Base-by-base conservation (phyloP, 2,113 vertebrate species). In the Odocoileus virginianus region DNA sequence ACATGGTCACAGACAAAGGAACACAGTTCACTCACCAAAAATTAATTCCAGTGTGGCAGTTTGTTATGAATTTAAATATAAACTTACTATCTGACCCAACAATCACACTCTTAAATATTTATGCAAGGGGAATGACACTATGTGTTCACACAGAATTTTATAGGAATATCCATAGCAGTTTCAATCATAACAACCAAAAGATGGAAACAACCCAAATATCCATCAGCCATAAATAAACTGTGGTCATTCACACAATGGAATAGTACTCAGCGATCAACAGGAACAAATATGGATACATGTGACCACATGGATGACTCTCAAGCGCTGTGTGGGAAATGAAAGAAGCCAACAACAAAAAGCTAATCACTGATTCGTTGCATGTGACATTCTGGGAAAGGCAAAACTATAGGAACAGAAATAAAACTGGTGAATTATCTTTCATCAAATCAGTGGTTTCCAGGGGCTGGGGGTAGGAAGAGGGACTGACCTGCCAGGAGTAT, bases 201-300 rank as follows among this genome's bases (percentile, higher is more conserved):
- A 40, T 43, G 87, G 40, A 83, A 91, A 64, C 15, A 52, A 13
- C 16, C 47, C 12, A 19, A 17, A 19, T 0, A 5, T 25, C 71
- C 27, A 14, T 79, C 57, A 40, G 8, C 30, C 27, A 16, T 52
- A 27, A 27, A 45, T 23, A 87, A 30, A 60, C 43, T 6, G 33
- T 7, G 8, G 19, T 5, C 5, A 7, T 28, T 55, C 16, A 67
- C 25, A 25, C 13, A 16, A 43, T 33, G 47, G 47, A 82, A 21
- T 12, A 82, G 40, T 74, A 57, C 47, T 87, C 40, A 27, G 85
- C 33, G 4, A 16, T 15, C 47, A 54, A 60, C 8, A 64, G 47
- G 67, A 89, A 28, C 40, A 21, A 16, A 13, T 2, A 5, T 1
- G 33, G 28, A 57, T 5, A 23, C 52, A 1, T 6, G 5, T 0